Percentiles rank a stretch among this genome's conserved stretches.
These are phyloP conservation scores for Bothrops jararaca DNA, from an alignment of 2,113 vertebrate species.

Conservation along the genomic window DNA sequence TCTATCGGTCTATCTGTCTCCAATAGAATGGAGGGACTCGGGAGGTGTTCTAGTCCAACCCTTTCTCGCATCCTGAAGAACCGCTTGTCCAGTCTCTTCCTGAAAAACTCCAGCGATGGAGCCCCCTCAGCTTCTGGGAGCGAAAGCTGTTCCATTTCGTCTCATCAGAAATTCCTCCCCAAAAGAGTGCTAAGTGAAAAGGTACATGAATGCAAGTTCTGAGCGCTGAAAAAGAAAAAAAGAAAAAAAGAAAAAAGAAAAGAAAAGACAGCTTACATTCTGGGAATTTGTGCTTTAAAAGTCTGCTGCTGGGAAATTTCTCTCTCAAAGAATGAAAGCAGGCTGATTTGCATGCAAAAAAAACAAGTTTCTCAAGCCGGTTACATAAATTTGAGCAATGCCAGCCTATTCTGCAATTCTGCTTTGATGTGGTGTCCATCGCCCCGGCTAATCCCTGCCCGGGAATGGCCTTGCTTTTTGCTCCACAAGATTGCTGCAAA, in stretches of 20 bases:
- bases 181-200: not conserved
- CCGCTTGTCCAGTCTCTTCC: no score
- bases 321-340: not conserved
- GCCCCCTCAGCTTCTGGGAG: not conserved
- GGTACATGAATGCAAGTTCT: not conserved
- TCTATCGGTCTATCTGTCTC: not conserved
- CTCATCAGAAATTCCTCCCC: not conserved
- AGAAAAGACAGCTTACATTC: not conserved
- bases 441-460: not conserved
- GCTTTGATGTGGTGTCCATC: not conserved
- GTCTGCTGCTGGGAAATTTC: not conserved
- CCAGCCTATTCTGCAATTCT: not conserved
- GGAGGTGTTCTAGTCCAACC: not conserved
- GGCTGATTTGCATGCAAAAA: not conserved
- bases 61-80: not conserved
- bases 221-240: not conserved
- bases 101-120: not conserved
- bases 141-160: not conserved
- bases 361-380: not conserved
- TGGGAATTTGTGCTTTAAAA: not conserved
- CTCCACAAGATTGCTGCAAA: not conserved
- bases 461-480: not conserved
- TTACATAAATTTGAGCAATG: not conserved
- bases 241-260: not conserved
- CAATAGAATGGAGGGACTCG: not conserved